Conservation (phyloP, 1,140 invertebrate species). For the Sesamia nonagrioides region DNA sequence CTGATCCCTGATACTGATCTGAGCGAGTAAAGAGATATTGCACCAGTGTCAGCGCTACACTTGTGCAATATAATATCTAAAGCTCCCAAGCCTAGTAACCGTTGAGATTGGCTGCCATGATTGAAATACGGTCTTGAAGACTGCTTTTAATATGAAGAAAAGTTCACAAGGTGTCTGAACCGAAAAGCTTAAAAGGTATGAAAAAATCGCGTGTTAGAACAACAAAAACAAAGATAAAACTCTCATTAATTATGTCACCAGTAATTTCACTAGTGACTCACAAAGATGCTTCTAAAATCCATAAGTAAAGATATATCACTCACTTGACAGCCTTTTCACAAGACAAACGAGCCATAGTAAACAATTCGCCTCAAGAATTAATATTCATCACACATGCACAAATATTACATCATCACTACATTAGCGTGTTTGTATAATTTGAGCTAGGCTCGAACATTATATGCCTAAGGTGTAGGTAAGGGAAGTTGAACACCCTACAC, state of each 20-base stretch:
- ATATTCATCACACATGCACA: constrained; percentile 44
- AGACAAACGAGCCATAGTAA: constrained; percentile 16
- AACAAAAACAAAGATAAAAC: constrained; percentile 12
- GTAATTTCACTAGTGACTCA: not conserved
- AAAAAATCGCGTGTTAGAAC: not conserved
- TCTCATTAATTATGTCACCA: not conserved
- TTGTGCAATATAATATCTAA: too few species aligned
- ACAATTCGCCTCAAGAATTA: constrained; percentile 35
- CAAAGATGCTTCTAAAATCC: not conserved
- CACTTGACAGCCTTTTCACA: constrained; percentile 29
- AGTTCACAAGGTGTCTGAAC: too few species aligned
- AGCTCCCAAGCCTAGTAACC: too few species aligned
- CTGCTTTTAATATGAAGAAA: too few species aligned
- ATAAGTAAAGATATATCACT: constrained; percentile 27
- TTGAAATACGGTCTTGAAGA: too few species aligned
- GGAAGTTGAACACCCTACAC: too few species aligned
- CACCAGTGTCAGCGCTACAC: too few species aligned
- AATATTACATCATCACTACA: constrained; percentile 35
- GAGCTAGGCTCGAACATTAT: not conserved
- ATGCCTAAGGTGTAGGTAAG: not conserved
- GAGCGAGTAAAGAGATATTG: too few species aligned
- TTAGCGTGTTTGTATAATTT: constrained; percentile 20
- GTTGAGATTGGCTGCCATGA: too few species aligned
- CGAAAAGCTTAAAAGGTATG: too few species aligned
- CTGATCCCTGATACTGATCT: too few species aligned